These are phyloP conservation scores for Knipowitschia caucasica DNA, from an alignment of 2,797 vertebrate species.

Conservation along the genomic window DNA sequence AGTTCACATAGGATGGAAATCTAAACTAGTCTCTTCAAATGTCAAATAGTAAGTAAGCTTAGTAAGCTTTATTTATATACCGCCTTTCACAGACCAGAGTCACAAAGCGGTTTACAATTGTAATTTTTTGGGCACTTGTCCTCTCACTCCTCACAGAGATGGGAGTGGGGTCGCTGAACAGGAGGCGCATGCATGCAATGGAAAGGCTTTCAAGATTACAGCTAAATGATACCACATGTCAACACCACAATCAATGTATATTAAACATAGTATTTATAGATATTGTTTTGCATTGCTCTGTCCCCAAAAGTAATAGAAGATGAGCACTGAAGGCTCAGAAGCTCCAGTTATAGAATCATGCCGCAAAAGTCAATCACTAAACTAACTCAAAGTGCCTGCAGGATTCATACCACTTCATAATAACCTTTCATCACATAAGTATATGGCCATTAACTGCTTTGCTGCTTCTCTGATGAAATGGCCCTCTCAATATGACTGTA, in stretches of 20 bases:
- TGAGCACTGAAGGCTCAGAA: constrained; percentile 24
- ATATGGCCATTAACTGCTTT: neutral
- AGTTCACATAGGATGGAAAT: constrained; percentile 15
- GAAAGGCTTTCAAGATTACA: constrained; percentile 43
- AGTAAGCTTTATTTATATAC: no score
- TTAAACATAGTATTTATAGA: constrained; percentile 67
- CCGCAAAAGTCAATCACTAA: constrained; percentile 25
- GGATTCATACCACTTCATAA: constrained; percentile 6
- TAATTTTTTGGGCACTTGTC: no score
- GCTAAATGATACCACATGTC: constrained; percentile 53
- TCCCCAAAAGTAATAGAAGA: constrained; percentile 50
- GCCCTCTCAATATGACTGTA: neutral
- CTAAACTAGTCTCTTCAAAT: constrained; percentile 28
- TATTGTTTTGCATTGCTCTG: constrained; percentile 45
- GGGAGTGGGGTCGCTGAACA: no score
- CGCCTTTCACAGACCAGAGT: no score
- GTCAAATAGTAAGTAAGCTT: no score
- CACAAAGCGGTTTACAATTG: no score
- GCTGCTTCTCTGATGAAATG: neutral
- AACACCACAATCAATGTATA: constrained; percentile 51
- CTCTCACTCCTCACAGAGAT: no score
- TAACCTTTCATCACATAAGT: constrained; percentile 22
- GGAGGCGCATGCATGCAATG: no score
- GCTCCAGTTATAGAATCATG: constrained; percentile 25
- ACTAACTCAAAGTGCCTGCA: constrained; percentile 8